phyloP scores from a whole-genome alignment of 2,797 vertebrate genomes.

The Acridotheres tristis region DNA sequence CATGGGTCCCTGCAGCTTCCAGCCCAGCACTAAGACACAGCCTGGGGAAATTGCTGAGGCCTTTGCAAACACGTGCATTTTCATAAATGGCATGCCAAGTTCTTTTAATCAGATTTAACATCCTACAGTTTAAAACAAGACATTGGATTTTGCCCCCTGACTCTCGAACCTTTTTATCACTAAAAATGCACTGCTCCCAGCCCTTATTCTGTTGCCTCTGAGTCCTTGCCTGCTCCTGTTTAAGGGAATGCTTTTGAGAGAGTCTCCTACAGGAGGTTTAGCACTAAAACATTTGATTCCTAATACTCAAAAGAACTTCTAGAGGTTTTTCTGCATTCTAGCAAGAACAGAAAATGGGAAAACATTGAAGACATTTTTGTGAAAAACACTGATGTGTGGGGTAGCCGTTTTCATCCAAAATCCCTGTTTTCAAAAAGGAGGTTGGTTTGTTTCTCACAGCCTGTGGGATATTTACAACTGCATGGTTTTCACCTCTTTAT shows the following conservation, averaged over 20 bases:
- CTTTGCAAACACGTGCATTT: too few relatives aligned
- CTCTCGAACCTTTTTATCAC: not conserved
- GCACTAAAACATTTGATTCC: not conserved
- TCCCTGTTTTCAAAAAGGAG: not conserved
- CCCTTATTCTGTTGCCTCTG: not conserved
- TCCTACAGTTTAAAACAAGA: not conserved
- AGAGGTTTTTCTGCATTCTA: not conserved
- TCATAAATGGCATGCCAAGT: not conserved
- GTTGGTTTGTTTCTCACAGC: not conserved
- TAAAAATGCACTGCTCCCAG: not conserved
- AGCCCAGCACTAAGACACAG: too few relatives aligned
- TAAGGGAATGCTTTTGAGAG: not conserved
- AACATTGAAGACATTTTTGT: not conserved
- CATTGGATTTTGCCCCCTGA: not conserved
- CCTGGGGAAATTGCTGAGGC: too few relatives aligned
- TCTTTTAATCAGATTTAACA: not conserved
- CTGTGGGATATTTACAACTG: not conserved
- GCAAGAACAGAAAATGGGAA: not conserved
- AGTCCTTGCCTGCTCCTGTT: not conserved
- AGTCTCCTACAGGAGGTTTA: not conserved
- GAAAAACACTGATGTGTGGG: not conserved
- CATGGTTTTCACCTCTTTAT: not conserved
- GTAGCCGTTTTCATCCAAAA: not conserved
- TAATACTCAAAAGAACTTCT: not conserved
- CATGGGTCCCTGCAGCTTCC: too few relatives aligned